These are phyloP conservation scores for Amblyraja radiata DNA, from an alignment of 2,797 vertebrate genomes.

Conservation along the genomic window DNA sequence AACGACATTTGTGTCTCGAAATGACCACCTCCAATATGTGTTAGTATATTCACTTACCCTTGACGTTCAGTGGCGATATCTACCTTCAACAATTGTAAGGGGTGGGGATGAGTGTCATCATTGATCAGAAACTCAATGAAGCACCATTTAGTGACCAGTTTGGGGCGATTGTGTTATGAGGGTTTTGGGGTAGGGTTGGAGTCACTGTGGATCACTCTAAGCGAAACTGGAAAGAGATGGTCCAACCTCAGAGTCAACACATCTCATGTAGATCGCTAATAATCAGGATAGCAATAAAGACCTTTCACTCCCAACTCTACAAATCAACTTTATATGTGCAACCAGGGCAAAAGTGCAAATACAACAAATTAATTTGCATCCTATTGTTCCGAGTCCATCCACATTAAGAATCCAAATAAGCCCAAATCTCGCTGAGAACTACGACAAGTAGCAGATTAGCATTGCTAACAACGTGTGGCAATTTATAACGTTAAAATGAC, in stretches of 20 bases:
- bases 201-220: neutral
- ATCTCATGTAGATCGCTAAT: no score
- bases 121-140: neutral
- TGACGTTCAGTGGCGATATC: no score
- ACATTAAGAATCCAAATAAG: neutral
- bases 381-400: neutral
- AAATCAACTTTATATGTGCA: neutral
- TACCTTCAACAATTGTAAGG: no score
- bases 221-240: neutral
- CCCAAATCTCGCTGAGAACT: neutral
- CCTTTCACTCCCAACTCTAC: neutral
- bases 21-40: no score
- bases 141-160: neutral
- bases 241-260: neutral
- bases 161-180: neutral
- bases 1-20: no score
- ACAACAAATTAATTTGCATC: neutral
- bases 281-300: neutral
- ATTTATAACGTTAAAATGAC: neutral
- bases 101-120: no score
- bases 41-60: no score
- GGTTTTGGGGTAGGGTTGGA: neutral
- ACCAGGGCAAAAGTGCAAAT: neutral
- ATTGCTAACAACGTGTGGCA: neutral
- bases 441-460: neutral